Evolutionary conservation across 2,797 vertebrate genomes (phyloP), one percentile per base, ranked within the genome.

Genomic region (Borostomias antarcticus): DNA sequence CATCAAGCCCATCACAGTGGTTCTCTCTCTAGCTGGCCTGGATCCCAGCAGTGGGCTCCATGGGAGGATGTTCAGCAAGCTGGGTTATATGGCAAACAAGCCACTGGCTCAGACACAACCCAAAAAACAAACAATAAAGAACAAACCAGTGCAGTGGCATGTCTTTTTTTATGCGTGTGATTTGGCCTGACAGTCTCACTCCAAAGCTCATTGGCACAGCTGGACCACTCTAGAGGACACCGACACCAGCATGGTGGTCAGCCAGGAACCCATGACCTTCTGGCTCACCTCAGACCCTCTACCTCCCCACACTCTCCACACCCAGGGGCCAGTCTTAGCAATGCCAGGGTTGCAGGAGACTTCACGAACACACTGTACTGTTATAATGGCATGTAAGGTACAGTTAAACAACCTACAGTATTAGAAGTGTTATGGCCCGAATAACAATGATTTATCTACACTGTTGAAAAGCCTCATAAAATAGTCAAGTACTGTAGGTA

Each of bases 171-270:
- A 19, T 62, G 26, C 77, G 69, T 78, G 74, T 66, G 54, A 53
- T 81, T 84, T 84, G 80, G 82, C 77, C 52, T 37, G 57, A 73
- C 72, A 54, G 58, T 71, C 65, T 69, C 73, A 58, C 75, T 84
- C 73, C 61, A 69, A 64, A 9, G 60, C 76, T 78, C 74, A 73
- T 86, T 88, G 85, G 74, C 76, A 87, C 82, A 89, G 85, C 78
- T 88, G 80, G 72, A 69, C 23, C 66, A 65, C 75, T 82, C 74
- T 51, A 66, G 83, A 84, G 78, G 82, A 81, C 78, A 67, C 52
- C 33, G 25, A 62, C 45, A 66, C 58, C 11, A 56, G 15, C n/a
- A 11, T 40, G 23, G 54, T 78, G 77, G 69, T 78, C 73, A 74
- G 79, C 80, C 82, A 85, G 78, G 68, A 76, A 51, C 75, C 72